Evolutionary conservation across 2,113 vertebrate genomes (phyloP), one percentile per base, ranked within the genome.

Genomic region (Notothenia coriiceps): DNA sequence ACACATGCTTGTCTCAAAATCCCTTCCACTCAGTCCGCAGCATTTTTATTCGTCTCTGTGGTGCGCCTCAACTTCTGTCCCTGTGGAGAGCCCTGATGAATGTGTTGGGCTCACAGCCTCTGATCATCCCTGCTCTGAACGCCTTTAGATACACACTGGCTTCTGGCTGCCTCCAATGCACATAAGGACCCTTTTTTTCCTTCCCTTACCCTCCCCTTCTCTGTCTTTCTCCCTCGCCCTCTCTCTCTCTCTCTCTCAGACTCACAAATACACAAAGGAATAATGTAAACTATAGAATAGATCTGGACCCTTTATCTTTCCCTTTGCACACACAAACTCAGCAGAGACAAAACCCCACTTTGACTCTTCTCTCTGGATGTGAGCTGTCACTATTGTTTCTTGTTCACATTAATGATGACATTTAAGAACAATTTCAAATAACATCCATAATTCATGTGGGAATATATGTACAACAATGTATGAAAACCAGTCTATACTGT

Each of bases 401-500:
- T 84, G 82, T 90, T 90, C 82, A 86, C 82, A 89, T 90, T 91
- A 90, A 91, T 86, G 88, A 90, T 85, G 91, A 92, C 84, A 90
- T 90, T 89, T 91, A 93, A 89, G 83, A 85, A 89, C 85, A 85
- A 75, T 88, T 89, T 93, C 82, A 84, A 88, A 91, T 50, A 89
- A 86, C 89, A 90, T 90, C 78, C 70, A 91, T 89, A 83, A 90
- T 91, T 91, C 83, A 93, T 84, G 64, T 4, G 50, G 65, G 77
- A 90, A 72, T 78, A 84, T 70, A 62, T 55, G 40, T 79, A 80
- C 63, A 75, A 64, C 88, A 88, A 86, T 79, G 79, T 84, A 86
- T 80, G 76, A 50, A 82, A 77, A 82, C 69, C 83, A 80, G 60
- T 87, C 49, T 76, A 71, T 72, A 80, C 25, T 60, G 71, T 76